Evolutionary conservation across 2,888 invertebrate species (phyloP), one percentile per base, ranked within the genome.

Genomic region (Hecatera dysodea): DNA sequence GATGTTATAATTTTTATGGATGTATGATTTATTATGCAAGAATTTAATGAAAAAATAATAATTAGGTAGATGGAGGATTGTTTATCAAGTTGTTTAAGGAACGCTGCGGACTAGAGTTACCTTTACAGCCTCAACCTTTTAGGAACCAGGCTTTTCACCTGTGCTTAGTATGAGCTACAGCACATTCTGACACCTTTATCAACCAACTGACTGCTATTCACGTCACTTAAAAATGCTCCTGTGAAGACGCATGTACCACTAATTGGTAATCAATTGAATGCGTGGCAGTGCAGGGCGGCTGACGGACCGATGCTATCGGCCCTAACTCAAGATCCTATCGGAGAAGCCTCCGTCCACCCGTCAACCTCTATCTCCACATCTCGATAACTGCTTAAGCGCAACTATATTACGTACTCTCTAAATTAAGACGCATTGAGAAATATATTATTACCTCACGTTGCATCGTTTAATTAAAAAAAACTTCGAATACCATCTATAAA

Each of bases 231-330:
- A 86, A 86, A 83, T 77, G 82, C 82, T 83, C 83, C 85, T 84
- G 85, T 88, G 83, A 89, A 90, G 83, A 84, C 71, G 75, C 83
- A 87, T 81, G 85, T 86, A 81, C 86, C 78, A 85, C 87, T 90
- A 91, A 92, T 92, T 92, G 90, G 90, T 89, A 89, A 90, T 88
- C 88, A 88, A 91, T 92, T 90, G 90, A 88, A 91, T 90, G 87
- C 88, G 84, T 89, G 89, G 90, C 90, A 88, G 88, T 87, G 88
- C 88, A 85, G 81, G 86, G 79, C 76, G 83, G 82, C 82, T 81
- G 84, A 87, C 85, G 87, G 85, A 66, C 77, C 74, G 91, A 92
- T 92, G 76, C 56, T 90, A 92, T 92, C 91, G 68, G 77, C 70
- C 78, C 81, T 87, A 84, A 86, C 88, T 87, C 86, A 82, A 90